phyloP scores from a whole-genome alignment of 2,113 vertebrate species.

The Eulemur macaco region DNA sequence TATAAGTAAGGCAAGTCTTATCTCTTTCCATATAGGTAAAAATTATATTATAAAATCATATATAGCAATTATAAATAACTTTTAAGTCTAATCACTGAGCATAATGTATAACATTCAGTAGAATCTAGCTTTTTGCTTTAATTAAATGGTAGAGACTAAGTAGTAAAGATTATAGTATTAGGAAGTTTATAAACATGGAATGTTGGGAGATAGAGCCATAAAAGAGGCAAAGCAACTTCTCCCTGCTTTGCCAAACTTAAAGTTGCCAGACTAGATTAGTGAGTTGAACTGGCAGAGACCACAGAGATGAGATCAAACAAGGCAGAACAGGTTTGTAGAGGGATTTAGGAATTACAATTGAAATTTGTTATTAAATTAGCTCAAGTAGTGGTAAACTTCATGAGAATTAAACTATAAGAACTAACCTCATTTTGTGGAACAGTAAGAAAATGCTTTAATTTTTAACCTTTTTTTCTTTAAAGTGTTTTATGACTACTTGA shows the following conservation, averaged over 20 bases:
- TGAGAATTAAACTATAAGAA: slow-evolving; percentile 24
- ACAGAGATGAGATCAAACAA: slow-evolving; percentile 63
- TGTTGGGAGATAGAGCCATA: neutral
- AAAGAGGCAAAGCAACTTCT: slow-evolving; percentile 39
- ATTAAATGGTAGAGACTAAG: slow-evolving; percentile 22
- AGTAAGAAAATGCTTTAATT: slow-evolving; percentile 29
- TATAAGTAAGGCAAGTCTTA: neutral
- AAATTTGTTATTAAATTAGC: slow-evolving; percentile 36
- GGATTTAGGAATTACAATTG: slow-evolving; percentile 45
- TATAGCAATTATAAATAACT: slow-evolving; percentile 23
- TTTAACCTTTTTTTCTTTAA: slow-evolving; percentile 6
- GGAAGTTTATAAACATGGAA: neutral
- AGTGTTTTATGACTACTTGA: slow-evolving; percentile 33
- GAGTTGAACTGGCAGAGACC: slow-evolving; percentile 50
- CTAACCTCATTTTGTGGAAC: neutral
- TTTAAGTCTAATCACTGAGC: slow-evolving; percentile 25
- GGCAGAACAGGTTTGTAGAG: slow-evolving; percentile 37
- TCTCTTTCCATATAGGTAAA: slow-evolving; percentile 9
- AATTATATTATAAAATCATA: slow-evolving; percentile 6
- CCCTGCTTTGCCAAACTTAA: slow-evolving; percentile 38
- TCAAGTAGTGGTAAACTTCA: slow-evolving; percentile 36
- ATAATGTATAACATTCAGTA: neutral
- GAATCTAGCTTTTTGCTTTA: slow-evolving; percentile 39
- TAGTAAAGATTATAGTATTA: slow-evolving; percentile 25
- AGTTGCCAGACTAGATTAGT: slow-evolving; percentile 60